A percentile compares a stretch with the other conserved stretches of the same genome.
Evolutionary conservation across 2,888 invertebrate genomes (phyloP).

Genomic region (Acanthacorydalis orientalis): DNA sequence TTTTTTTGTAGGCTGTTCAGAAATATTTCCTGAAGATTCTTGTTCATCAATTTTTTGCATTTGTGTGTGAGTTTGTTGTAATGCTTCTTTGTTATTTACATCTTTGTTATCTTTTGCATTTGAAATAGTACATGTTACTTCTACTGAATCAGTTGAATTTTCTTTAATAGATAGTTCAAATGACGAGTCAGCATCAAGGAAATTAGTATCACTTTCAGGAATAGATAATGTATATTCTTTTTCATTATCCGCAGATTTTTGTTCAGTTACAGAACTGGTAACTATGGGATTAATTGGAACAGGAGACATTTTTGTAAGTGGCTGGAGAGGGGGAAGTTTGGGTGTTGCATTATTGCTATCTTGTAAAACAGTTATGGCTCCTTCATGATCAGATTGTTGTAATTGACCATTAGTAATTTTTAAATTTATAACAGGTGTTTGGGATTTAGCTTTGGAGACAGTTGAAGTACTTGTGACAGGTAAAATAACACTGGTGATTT

Average conservation of each 20-base stretch:
- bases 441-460: conserved; percentile 18
- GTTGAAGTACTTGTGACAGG: conserved; percentile 38
- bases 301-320: conserved; percentile 16
- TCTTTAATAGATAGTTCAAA: conserved; percentile 24
- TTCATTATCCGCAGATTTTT: conserved; percentile 25
- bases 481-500: conserved; percentile 35
- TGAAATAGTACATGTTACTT: conserved; percentile 22
- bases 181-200: conserved; percentile 14
- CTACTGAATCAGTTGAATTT: conserved; percentile 13
- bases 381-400: conserved; percentile 40
- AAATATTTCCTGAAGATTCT: background rate
- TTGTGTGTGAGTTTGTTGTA: background rate
- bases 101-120: conserved; percentile 32
- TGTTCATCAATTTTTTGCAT: background rate
- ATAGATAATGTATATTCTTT: conserved; percentile 34
- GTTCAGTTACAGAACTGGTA: conserved; percentile 16
- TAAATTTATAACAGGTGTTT: conserved; percentile 40
- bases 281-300: conserved; percentile 6
- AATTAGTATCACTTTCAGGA: conserved; percentile 28
- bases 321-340: conserved; percentile 31
- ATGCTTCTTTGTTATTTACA: conserved; percentile 23
- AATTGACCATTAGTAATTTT: conserved; percentile 50
- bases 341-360: conserved; percentile 19
- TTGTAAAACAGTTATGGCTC: conserved; percentile 42
- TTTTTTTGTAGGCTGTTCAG: conserved; percentile 2